phyloP scores from a whole-genome alignment of 2,113 vertebrate genomes.

The Seriola quinqueradiata region DNA sequence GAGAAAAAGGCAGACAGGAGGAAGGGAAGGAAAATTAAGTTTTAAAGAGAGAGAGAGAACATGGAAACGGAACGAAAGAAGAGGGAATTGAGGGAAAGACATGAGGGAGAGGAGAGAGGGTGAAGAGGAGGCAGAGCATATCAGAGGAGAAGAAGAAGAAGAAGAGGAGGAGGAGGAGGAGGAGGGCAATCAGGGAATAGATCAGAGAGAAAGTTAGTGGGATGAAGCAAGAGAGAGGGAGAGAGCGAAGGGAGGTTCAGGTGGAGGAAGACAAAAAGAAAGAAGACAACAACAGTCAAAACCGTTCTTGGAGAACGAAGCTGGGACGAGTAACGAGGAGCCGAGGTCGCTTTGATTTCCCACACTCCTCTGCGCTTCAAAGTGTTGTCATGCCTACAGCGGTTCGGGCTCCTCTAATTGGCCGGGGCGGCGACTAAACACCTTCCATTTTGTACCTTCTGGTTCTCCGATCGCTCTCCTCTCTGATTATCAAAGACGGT shows the following conservation, averaged over 20 bases:
- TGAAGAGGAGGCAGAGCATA: constrained; percentile 30
- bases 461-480: constrained; percentile 21
- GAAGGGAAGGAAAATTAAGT: neutral
- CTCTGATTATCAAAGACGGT: constrained; percentile 57
- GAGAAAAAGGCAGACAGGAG: neutral
- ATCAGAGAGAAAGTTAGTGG: constrained; percentile 52
- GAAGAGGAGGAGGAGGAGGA: constrained; percentile 28
- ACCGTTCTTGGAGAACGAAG: constrained; percentile 37
- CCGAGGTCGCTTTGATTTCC: constrained; percentile 66
- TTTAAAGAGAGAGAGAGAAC: neutral
- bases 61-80: neutral
- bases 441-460: constrained; percentile 51
- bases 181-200: constrained; percentile 45
- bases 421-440: constrained; percentile 52
- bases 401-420: constrained; percentile 53
- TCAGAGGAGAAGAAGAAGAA: neutral
- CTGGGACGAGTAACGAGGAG: constrained; percentile 43
- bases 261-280: constrained; percentile 41
- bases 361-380: constrained; percentile 66
- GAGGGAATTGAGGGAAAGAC: constrained; percentile 15
- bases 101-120: constrained; percentile 1
- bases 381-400: constrained; percentile 67
- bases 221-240: constrained; percentile 33
- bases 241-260: constrained; percentile 16
- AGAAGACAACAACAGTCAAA: constrained; percentile 37